Evolutionary conservation across 2,797 vertebrate genomes (phyloP), one percentile per base, ranked within the genome.

Genomic region (Pipistrellus nathusii): DNA sequence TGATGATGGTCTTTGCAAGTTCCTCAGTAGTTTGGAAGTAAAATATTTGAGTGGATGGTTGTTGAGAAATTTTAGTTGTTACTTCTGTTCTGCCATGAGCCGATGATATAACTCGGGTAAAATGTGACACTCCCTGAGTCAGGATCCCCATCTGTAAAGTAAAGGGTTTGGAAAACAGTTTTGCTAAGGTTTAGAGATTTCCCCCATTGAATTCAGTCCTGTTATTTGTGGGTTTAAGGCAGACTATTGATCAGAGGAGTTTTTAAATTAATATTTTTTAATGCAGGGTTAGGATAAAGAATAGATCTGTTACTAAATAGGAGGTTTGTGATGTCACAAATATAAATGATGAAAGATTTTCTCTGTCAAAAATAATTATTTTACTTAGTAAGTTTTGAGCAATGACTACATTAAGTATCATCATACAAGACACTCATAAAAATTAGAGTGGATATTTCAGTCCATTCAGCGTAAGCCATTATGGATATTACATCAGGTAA

Each of bases 191-290:
- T 21, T 27, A 83, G 64, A 30, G 2, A 27, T 44, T 84, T 59
- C 32, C 9, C 71, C 7, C 30, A 64, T 38, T 88, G 38, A 91
- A 88, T 41, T 73, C 59, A 68, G 12, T 46, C 2, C 25, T 41
- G 57, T 86, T 71, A 48, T 73, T 66, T 93, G n/a, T 66, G 32
- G 25, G 32, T 95, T 94, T 76, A 83, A 69, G 35, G 35, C 82
- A 64, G n/a, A 71, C 55, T 80, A 57, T 41, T 92, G 35, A 66
- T 76, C 7, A 83, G n/a, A 62, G 23, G 1, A 6, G 4, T 66
- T 80, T 90, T 73, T 10, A 68, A 82, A 76, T 27, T 23, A 53
- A 35, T 81, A 55, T 83, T 94, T 20, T 82, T 85, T 75, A 46
- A 82, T 12, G 20, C 8, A 41, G 4, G 0, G 1, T 9, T 81